Percentiles rank a stretch among this genome's conserved stretches.
phyloP scores from a whole-genome alignment of 1,140 invertebrate genomes.

The Pogonognathellus flavescens region DNA sequence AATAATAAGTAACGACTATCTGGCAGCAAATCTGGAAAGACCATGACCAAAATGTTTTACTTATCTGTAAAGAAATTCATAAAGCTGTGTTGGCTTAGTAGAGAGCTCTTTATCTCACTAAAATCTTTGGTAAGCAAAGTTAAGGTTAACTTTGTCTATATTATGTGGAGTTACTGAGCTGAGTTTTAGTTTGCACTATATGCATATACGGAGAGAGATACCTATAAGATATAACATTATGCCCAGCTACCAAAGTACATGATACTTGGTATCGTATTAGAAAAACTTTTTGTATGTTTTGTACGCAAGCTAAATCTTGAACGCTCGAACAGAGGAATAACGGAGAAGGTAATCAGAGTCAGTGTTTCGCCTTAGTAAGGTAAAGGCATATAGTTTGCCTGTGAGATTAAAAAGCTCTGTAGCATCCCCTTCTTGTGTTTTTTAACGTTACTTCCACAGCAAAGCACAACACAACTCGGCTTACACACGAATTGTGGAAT shows the following conservation, averaged over 20 bases:
- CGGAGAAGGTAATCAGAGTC: constrained; percentile 41
- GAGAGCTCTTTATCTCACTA: constrained; percentile 19
- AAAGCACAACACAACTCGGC: background rate
- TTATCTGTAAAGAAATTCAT: constrained; percentile 38
- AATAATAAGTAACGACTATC: constrained; percentile 3
- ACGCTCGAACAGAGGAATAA: constrained; percentile 41
- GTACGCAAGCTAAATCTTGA: background rate
- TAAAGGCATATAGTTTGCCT: background rate
- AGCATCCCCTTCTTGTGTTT: constrained; percentile 21
- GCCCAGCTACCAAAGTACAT: background rate
- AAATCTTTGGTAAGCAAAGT: constrained; percentile 40
- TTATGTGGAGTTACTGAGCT: background rate
- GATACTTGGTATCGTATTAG: background rate
- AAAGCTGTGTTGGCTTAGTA: background rate
- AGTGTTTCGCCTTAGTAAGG: constrained; percentile 19
- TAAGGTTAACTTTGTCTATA: constrained; percentile 35
- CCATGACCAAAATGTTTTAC: constrained; percentile 37
- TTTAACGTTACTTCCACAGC: background rate
- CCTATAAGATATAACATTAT: background rate
- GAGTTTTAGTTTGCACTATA: no score
- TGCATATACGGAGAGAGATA: no score
- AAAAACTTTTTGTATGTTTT: constrained; percentile 12
- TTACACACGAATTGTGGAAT: constrained; percentile 23
- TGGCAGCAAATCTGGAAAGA: constrained; percentile 27
- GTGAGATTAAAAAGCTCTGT: constrained; percentile 3